Conservation (phyloP, 2,888 invertebrate species). For the Papilio demoleus region DNA sequence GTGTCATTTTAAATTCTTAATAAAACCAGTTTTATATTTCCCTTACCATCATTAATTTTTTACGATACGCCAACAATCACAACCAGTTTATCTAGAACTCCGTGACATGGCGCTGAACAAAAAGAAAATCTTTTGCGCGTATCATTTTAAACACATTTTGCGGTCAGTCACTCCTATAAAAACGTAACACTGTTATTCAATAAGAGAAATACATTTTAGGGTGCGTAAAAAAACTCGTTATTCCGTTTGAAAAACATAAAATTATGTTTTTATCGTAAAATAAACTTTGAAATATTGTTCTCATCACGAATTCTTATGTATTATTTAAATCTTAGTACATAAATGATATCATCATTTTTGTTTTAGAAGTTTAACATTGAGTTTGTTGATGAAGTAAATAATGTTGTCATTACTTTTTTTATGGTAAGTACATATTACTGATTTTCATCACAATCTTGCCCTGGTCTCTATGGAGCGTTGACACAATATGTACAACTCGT, state of each 20-base stretch:
- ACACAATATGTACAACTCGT: too few species aligned
- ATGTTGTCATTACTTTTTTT: too few species aligned
- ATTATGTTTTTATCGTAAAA: neutral
- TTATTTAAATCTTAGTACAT: too few species aligned
- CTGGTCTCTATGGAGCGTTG: too few species aligned
- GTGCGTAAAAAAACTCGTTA: constrained; percentile 17
- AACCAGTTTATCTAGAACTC: constrained; percentile 25
- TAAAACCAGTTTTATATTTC: constrained; percentile 13
- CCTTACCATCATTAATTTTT: constrained; percentile 21
- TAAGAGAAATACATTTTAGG: constrained; percentile 26
- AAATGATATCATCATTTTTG: too few species aligned
- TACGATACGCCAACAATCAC: constrained; percentile 18
- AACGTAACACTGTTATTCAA: constrained; percentile 18
- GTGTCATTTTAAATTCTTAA: neutral
- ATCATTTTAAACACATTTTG: constrained; percentile 23
- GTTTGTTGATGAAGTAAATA: too few species aligned
- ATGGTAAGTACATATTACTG: too few species aligned
- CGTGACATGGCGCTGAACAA: neutral
- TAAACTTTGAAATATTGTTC: neutral
- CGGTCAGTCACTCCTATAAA: constrained; percentile 18
- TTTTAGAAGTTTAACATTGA: too few species aligned
- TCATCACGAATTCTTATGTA: neutral
- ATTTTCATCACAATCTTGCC: too few species aligned
- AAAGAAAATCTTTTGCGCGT: constrained; percentile 10
- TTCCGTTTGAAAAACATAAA: neutral